These are phyloP conservation scores for Ceratina calcarata DNA, from an alignment of 1,140 invertebrate genomes.

Conservation along the genomic window DNA sequence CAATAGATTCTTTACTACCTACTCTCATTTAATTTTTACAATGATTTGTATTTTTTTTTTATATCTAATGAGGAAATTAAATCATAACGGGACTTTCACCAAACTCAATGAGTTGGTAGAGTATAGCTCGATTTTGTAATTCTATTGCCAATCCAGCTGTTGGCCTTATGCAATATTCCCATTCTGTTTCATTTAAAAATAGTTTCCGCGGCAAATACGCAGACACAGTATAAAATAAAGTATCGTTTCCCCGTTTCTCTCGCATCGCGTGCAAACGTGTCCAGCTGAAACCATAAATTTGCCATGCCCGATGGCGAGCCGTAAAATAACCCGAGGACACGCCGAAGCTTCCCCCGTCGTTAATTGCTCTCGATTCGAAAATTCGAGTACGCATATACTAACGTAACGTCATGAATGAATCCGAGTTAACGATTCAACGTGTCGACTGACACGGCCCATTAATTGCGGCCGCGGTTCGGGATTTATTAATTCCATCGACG, in stretches of 20 bases:
- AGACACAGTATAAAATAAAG: background rate
- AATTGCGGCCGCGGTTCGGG: background rate
- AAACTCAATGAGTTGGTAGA: no score
- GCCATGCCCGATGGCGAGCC: background rate
- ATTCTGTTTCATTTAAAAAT: no score
- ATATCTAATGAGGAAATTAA: no score
- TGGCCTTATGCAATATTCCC: no score
- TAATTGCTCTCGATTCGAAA: background rate
- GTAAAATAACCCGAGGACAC: background rate
- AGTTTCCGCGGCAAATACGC: no score
- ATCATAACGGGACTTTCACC: no score
- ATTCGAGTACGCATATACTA: background rate
- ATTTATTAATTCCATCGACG: conserved; percentile 7
- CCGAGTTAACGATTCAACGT: conserved; percentile 15
- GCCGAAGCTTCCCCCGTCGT: background rate
- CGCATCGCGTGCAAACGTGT: conserved; percentile 2
- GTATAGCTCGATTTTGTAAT: no score
- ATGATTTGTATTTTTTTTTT: no score
- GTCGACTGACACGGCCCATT: conserved; percentile 8
- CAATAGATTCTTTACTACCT: no score
- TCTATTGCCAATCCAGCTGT: no score
- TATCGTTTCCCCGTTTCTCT: background rate
- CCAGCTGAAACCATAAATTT: conserved; percentile 1
- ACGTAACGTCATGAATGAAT: background rate
- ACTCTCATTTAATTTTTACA: no score